Evolutionary conservation across 2,113 vertebrate species (phyloP).

Genomic region (Malurus cyaneus): DNA sequence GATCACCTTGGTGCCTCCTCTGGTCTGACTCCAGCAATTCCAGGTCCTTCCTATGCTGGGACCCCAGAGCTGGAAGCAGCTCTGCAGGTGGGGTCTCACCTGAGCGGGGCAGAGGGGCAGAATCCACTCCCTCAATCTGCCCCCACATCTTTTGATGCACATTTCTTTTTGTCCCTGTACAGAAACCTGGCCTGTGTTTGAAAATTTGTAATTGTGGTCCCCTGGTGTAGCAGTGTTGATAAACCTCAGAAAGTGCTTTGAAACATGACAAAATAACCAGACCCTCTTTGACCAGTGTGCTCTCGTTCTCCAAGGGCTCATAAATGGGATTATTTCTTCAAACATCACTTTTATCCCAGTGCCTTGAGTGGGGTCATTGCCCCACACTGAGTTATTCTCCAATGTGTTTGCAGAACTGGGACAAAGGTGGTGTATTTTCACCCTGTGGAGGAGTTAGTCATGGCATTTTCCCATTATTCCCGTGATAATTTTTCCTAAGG

Average conservation of each 20-base stretch:
- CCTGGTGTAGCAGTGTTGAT: not conserved
- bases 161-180: not conserved
- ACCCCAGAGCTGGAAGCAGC: accelerated
- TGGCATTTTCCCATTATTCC: not conserved
- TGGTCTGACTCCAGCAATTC: not conserved
- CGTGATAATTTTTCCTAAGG: not conserved
- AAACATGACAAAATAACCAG: not conserved
- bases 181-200: not conserved
- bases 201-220: not conserved
- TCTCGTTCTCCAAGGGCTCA: not conserved
- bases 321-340: not conserved
- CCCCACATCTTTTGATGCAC: not conserved
- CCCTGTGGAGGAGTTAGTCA: not conserved
- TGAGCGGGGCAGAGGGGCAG: not conserved
- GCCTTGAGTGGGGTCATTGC: not conserved
- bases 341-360: not conserved
- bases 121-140: not conserved
- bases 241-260: not conserved
- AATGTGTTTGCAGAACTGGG: not conserved
- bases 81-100: not conserved
- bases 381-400: not conserved
- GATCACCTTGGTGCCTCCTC: not conserved
- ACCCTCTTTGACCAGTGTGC: not conserved
- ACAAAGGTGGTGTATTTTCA: not conserved
- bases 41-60: not conserved